Evolutionary conservation across 2,113 vertebrate species (phyloP).

Genomic region (Rhinogobius similis): DNA sequence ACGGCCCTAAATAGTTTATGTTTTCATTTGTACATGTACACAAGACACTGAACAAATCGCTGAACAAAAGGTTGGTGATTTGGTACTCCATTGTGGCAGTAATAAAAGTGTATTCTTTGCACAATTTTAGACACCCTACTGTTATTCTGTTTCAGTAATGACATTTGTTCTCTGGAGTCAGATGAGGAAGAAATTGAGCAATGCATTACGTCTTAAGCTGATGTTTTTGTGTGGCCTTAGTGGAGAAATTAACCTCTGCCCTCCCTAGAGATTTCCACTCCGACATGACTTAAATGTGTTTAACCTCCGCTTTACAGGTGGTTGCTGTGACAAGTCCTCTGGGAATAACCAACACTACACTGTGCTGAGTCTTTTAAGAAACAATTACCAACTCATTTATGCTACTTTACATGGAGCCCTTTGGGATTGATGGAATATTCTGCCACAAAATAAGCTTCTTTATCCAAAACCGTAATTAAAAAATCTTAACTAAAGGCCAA

Average conservation of each 20-base stretch:
- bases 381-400: background rate
- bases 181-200: conserved; percentile 30
- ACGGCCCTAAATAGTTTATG: background rate
- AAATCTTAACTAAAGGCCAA: conserved; percentile 3
- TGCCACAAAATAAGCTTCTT: conserved; percentile 10
- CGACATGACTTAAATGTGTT: conserved; percentile 37
- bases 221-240: conserved; percentile 26
- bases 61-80: too few relatives aligned
- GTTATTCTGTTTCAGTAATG: conserved; percentile 15
- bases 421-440: background rate
- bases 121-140: too few relatives aligned
- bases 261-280: conserved; percentile 31
- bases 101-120: background rate
- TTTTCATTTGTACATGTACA: too few relatives aligned
- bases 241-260: conserved; percentile 35
- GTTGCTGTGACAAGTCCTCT: background rate
- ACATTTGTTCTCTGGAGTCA: conserved; percentile 38
- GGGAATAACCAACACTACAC: background rate
- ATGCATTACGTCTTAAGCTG: conserved; percentile 22
- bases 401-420: background rate
- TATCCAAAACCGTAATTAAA: conserved; percentile 12
- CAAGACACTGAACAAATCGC: too few relatives aligned
- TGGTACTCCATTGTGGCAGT: too few relatives aligned
- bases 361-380: background rate
- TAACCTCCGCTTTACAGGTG: conserved; percentile 17